A percentile compares a stretch with the other conserved stretches of the same genome.
phyloP scores from a whole-genome alignment of 2,113 vertebrate species.

The Eubucco bourcierii region DNA sequence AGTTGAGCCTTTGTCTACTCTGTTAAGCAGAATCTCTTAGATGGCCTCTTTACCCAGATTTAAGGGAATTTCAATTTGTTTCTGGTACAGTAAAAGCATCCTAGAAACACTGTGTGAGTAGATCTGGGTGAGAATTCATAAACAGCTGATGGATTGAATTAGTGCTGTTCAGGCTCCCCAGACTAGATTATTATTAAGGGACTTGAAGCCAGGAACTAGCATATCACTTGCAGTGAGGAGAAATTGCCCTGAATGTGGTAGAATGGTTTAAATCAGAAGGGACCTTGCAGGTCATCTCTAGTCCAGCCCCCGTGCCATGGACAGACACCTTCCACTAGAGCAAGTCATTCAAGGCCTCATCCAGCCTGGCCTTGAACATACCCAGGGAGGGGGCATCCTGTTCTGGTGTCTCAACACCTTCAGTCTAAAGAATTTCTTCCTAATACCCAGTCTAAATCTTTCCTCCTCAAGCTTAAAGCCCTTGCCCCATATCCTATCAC shows the following conservation, averaged over 20 bases:
- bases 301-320: no score
- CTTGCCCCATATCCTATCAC: no score
- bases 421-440: no score
- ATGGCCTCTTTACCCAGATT: slow-evolving; percentile 26
- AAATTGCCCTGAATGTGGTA: not conserved
- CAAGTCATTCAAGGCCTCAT: no score
- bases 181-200: not conserved
- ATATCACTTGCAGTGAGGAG: not conserved
- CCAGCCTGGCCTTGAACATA: no score
- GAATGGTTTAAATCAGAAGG: no score
- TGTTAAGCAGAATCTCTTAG: slow-evolving; percentile 12
- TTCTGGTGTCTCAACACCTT: no score
- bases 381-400: no score
- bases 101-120: not conserved
- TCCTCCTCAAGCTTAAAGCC: no score
- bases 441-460: no score
- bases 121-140: not conserved
- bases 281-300: no score
- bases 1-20: slow-evolving; percentile 38
- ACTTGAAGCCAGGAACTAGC: not conserved
- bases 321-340: no score
- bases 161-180: not conserved
- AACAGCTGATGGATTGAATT: not conserved
- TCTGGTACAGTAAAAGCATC: not conserved
- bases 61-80: not conserved